Evolutionary conservation across 2,888 invertebrate species (phyloP).

Genomic region (Colostygia pectinataria): DNA sequence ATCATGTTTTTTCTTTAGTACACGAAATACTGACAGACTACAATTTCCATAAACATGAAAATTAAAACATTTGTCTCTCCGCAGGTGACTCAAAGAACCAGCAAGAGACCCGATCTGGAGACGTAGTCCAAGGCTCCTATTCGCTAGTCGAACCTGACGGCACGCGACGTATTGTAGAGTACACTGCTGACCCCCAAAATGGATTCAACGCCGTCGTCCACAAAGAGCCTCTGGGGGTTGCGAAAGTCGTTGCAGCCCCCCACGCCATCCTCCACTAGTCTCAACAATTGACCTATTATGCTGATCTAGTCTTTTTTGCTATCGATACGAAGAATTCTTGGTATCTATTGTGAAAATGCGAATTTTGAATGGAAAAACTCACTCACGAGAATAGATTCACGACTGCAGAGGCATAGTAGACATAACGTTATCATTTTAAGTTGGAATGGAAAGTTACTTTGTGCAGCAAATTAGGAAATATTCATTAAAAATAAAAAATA

Average conservation of each 20-base stretch:
- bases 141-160: constrained; percentile 86
- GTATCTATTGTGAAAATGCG: too few relatives aligned
- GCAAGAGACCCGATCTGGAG: constrained; percentile 82
- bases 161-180: constrained; percentile 84
- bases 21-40: too few relatives aligned
- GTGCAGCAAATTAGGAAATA: too few relatives aligned
- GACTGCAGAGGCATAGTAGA: too few relatives aligned
- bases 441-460: too few relatives aligned
- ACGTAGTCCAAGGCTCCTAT: constrained; percentile 86
- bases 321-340: too few relatives aligned
- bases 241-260: constrained; percentile 66
- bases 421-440: too few relatives aligned
- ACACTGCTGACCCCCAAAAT: constrained; percentile 86
- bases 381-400: too few relatives aligned
- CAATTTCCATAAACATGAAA: too few relatives aligned
- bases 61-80: not conserved
- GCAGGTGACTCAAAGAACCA: constrained; percentile 77
- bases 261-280: constrained; percentile 63
- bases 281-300: constrained; percentile 30
- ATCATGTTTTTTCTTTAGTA: too few relatives aligned
- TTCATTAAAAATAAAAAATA: too few relatives aligned
- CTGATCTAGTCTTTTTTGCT: constrained; percentile 30
- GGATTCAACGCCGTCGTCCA: constrained; percentile 87
- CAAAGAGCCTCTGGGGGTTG: constrained; percentile 81
- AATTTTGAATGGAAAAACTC: too few relatives aligned